Evolutionary conservation across 2,888 invertebrate genomes (phyloP).

Genomic region (Tricholauxania praeusta): DNA sequence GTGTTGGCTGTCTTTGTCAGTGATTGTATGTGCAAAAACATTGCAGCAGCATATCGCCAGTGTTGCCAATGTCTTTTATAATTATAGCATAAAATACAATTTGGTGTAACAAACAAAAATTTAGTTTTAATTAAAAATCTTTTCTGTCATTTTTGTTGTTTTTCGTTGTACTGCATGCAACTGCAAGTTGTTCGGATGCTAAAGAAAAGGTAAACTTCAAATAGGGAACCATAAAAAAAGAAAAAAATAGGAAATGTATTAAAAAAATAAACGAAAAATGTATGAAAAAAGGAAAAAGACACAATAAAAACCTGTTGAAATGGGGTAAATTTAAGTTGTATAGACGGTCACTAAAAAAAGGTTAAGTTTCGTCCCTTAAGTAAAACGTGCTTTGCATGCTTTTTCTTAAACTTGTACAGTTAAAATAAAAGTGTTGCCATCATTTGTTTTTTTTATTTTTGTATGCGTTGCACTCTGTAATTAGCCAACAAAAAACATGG

Average conservation of each 20-base stretch:
- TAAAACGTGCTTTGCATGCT: constrained; percentile 26
- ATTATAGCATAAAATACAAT: constrained; percentile 41
- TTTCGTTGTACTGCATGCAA: constrained; percentile 8
- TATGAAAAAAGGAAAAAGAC: background rate
- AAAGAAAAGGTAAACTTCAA: constrained; percentile 12
- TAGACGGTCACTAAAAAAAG: constrained; percentile 3
- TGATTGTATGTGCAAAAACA: constrained; percentile 7
- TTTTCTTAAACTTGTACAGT: constrained; percentile 20
- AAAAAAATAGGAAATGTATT: background rate
- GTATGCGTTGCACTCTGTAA: constrained; percentile 34
- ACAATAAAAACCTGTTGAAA: too few species aligned
- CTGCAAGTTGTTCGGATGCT: background rate
- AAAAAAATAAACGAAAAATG: background rate
- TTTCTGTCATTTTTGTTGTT: constrained; percentile 16
- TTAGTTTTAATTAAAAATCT: constrained; percentile 45
- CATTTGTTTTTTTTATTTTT: background rate
- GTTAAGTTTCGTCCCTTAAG: constrained; percentile 14
- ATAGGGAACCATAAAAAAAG: background rate
- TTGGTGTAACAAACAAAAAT: constrained; percentile 36
- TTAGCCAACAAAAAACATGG: constrained; percentile 39
- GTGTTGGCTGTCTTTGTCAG: background rate
- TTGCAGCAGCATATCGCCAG: background rate
- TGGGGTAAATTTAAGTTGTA: too few species aligned
- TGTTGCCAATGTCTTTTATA: constrained; percentile 38
- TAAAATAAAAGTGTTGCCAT: constrained; percentile 8